Evolutionary conservation across 2,888 invertebrate species (phyloP).

Genomic region (Xestia rhomboidea): DNA sequence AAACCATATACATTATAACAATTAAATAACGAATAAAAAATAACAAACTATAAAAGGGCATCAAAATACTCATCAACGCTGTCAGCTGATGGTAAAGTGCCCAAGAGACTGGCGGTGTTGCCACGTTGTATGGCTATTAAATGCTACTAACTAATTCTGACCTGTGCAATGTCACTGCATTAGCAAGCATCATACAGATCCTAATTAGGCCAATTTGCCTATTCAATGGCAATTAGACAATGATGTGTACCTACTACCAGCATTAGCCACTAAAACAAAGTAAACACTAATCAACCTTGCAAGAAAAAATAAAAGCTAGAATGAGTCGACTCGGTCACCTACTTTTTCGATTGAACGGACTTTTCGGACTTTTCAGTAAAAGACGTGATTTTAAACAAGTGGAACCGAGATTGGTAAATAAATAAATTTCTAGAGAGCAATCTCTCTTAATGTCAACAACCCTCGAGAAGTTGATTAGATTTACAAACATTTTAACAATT

Average conservation of each 20-base stretch:
- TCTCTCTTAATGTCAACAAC: constrained; percentile 11
- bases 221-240: background rate
- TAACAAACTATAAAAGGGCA: too few relatives aligned
- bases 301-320: background rate
- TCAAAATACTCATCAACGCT: too few relatives aligned
- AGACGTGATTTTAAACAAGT: background rate
- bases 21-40: too few relatives aligned
- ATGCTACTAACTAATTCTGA: background rate
- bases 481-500: constrained; percentile 35
- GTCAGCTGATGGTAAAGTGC: too few relatives aligned
- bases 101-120: too few relatives aligned
- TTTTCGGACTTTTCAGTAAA: background rate
- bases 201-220: constrained; percentile 1
- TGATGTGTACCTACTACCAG: background rate
- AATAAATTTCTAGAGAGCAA: constrained; percentile 3
- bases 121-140: too few relatives aligned
- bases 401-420: background rate
- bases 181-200: background rate
- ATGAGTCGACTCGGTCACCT: background rate
- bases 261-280: background rate
- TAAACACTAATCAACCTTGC: background rate
- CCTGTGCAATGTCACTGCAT: background rate
- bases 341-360: background rate
- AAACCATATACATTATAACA: too few relatives aligned
- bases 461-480: constrained; percentile 26